Conservation (phyloP, 2,113 vertebrate genomes). For the Castor canadensis region DNA sequence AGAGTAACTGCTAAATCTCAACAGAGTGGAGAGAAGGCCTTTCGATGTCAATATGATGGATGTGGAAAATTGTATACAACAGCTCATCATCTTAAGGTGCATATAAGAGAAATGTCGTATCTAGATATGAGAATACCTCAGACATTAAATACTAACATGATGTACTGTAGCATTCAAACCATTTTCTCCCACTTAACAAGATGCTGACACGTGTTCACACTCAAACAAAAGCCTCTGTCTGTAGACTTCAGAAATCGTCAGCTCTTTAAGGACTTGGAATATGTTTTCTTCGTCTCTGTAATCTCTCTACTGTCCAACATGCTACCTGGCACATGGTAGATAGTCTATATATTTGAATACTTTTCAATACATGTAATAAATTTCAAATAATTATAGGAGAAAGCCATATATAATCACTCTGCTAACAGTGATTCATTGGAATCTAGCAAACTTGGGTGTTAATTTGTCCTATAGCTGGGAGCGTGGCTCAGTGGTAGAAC, state of each 20-base stretch:
- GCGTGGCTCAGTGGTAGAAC: not conserved
- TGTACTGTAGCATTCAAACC: not conserved
- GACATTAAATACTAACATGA: not conserved
- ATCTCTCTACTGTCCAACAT: not conserved
- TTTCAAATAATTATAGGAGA: not conserved
- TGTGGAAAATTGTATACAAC: slow-evolving; percentile 99
- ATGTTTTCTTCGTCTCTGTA: not conserved
- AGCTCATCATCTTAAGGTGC: slow-evolving; percentile 97
- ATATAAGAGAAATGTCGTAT: not conserved
- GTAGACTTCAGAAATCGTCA: not conserved
- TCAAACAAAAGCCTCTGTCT: not conserved
- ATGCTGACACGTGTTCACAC: not conserved
- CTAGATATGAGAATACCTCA: not conserved
- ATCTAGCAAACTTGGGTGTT: slow-evolving; percentile 2
- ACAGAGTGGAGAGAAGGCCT: slow-evolving; percentile 96
- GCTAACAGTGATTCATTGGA: not conserved
- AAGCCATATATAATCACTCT: not conserved
- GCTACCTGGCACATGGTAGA: not conserved
- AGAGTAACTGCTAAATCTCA: slow-evolving; percentile 88
- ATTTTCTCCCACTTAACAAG: not conserved
- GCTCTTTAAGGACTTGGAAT: not conserved
- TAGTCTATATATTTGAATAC: not conserved
- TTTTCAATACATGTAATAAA: not conserved
- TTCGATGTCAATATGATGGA: slow-evolving; percentile 97
- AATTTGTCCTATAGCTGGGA: not conserved